Conservation (phyloP, 1,140 invertebrate genomes). For the Leptoteleia sp. region DNA sequence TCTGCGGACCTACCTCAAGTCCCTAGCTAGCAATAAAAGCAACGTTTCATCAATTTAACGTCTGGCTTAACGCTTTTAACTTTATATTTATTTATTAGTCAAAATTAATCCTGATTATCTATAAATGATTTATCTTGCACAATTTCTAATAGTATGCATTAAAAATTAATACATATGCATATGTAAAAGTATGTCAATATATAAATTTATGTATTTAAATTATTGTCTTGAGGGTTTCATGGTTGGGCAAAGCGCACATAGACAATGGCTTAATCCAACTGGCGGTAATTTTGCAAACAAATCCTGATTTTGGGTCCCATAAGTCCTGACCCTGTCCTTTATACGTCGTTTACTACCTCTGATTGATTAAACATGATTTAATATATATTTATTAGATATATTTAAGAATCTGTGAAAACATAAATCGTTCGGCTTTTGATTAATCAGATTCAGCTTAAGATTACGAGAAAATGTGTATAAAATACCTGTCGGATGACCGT, state of each 20-base stretch:
- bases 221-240: not conserved
- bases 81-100: constrained; percentile 27
- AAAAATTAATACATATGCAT: no score
- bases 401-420: constrained; percentile 29
- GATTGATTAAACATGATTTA: constrained; percentile 16
- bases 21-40: no score
- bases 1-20: no score
- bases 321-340: constrained; percentile 45
- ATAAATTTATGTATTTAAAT: not conserved
- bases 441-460: not conserved
- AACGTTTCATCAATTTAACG: constrained; percentile 76
- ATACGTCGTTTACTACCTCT: constrained; percentile 11
- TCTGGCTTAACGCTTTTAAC: constrained; percentile 22
- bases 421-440: constrained; percentile 8
- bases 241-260: constrained; percentile 65
- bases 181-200: not conserved
- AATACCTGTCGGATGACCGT: constrained; percentile 74
- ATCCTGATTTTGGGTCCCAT: constrained; percentile 39
- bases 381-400: constrained; percentile 13
- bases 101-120: constrained; percentile 5
- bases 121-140: not conserved
- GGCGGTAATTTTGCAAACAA: constrained; percentile 70
- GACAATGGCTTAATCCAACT: constrained; percentile 81
- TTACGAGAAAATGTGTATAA: constrained; percentile 21
- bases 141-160: constrained; percentile 16